Evolutionary conservation across 37 sponge, comb jelly and placozoan genomes (phyloP).

Genomic region (Cliona cf. orientalis): DNA sequence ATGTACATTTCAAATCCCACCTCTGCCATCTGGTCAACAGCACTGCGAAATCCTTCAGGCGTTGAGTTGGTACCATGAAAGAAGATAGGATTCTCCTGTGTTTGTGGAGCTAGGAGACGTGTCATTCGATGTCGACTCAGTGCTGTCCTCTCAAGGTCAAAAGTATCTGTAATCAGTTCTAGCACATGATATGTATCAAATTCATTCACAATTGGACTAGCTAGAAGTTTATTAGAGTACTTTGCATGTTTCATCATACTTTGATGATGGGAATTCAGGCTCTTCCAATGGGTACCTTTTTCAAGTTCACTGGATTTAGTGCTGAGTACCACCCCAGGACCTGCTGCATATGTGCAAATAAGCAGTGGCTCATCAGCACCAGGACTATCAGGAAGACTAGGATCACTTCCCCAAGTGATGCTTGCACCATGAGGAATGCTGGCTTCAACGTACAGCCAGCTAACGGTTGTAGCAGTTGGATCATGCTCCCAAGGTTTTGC

Average conservation of each 20-base stretch:
- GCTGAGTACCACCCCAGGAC: slow-evolving; percentile 26
- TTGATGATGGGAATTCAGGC: neutral
- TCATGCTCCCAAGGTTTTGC: slow-evolving; percentile 45
- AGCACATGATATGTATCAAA: slow-evolving; percentile 52
- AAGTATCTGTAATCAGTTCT: slow-evolving; percentile 59
- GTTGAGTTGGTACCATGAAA: slow-evolving; percentile 51
- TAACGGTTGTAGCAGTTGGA: slow-evolving; percentile 22
- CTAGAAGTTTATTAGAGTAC: neutral
- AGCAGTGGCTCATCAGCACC: slow-evolving; percentile 65
- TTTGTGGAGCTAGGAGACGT: slow-evolving; percentile 61
- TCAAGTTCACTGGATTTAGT: neutral
- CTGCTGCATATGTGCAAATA: slow-evolving; percentile 22
- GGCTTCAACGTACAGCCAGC: slow-evolving; percentile 68
- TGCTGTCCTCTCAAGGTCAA: slow-evolving; percentile 53
- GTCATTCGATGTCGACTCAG: slow-evolving; percentile 71
- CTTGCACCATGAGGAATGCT: slow-evolving; percentile 19
- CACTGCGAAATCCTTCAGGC: neutral
- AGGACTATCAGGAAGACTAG: neutral
- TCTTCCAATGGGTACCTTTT: neutral
- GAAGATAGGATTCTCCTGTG: slow-evolving; percentile 79
- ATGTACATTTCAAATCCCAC: slow-evolving; percentile 79
- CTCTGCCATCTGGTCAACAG: slow-evolving; percentile 48
- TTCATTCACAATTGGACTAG: neutral
- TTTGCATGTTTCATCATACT: neutral
- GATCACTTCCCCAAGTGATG: slow-evolving; percentile 19